These are phyloP conservation scores for Myotis lucifugus DNA, from an alignment of 2,113 vertebrate genomes.

Conservation along the genomic window DNA sequence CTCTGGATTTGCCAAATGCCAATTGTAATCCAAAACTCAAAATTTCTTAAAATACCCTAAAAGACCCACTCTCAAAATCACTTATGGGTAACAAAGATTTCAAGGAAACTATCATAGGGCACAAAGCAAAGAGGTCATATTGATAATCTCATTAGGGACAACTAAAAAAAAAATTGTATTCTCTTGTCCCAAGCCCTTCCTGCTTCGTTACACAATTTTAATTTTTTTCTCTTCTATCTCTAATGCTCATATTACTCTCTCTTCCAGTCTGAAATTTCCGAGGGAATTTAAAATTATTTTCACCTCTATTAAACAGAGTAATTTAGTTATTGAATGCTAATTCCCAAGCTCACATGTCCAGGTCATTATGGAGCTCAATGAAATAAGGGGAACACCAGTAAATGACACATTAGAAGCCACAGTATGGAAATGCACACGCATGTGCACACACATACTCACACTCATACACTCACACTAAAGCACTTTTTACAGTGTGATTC, in stretches of 20 bases:
- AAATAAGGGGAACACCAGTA: not conserved
- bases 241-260: not conserved
- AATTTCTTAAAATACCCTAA: not conserved
- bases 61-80: not conserved
- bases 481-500: not conserved
- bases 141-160: not conserved
- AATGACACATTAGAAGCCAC: not conserved
- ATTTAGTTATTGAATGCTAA: not conserved
- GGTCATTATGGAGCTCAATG: not conserved
- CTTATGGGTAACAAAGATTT: not conserved
- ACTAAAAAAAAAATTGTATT: not conserved
- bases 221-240: not conserved
- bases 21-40: not conserved
- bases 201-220: not conserved
- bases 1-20: not conserved
- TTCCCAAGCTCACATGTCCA: not conserved
- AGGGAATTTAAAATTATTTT: slow-evolving; percentile 13
- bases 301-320: not conserved
- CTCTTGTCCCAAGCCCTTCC: not conserved
- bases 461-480: not conserved
- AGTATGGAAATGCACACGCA: not conserved
- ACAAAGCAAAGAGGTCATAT: not conserved
- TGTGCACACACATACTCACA: not conserved
- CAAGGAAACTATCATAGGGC: not conserved
- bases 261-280: not conserved